Percentiles rank a stretch among this genome's conserved stretches.
Conservation (phyloP, 2,888 invertebrate genomes). For the Labia minor region DNA sequence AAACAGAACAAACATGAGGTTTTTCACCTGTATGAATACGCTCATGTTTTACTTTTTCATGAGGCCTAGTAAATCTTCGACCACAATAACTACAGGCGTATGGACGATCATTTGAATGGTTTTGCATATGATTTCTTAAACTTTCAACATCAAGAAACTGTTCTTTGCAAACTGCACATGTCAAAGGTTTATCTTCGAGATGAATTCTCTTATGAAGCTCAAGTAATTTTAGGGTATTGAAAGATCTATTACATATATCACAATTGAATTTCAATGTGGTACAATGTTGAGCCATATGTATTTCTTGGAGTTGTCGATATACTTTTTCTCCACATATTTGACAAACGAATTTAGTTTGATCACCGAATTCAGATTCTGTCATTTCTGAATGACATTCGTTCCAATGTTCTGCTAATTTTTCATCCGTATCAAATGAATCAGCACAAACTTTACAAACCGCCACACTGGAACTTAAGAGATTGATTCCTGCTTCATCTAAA, state of each 20-base stretch:
- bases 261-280: slow-evolving; percentile 49
- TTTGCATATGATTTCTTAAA: slow-evolving; percentile 33
- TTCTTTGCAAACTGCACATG: slow-evolving; percentile 36
- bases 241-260: slow-evolving; percentile 59
- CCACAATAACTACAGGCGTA: slow-evolving; percentile 64
- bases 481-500: not conserved
- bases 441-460: slow-evolving; percentile 17
- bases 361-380: not conserved
- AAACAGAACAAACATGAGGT: slow-evolving; percentile 66
- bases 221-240: slow-evolving; percentile 50
- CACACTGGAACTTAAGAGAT: not conserved
- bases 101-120: slow-evolving; percentile 36
- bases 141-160: slow-evolving; percentile 33
- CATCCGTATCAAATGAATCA: slow-evolving; percentile 15
- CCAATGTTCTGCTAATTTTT: slow-evolving; percentile 17
- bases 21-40: slow-evolving; percentile 74
- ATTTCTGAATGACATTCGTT: not conserved
- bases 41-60: slow-evolving; percentile 74
- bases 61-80: slow-evolving; percentile 58
- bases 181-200: slow-evolving; percentile 28
- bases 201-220: slow-evolving; percentile 67
- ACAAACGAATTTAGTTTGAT: not conserved
- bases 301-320: slow-evolving; percentile 28
- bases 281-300: slow-evolving; percentile 58
- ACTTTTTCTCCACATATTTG: not conserved